A percentile compares a stretch with the other conserved stretches of the same genome.
phyloP scores from a whole-genome alignment of 2,888 invertebrate genomes.

The Papilio elwesi region DNA sequence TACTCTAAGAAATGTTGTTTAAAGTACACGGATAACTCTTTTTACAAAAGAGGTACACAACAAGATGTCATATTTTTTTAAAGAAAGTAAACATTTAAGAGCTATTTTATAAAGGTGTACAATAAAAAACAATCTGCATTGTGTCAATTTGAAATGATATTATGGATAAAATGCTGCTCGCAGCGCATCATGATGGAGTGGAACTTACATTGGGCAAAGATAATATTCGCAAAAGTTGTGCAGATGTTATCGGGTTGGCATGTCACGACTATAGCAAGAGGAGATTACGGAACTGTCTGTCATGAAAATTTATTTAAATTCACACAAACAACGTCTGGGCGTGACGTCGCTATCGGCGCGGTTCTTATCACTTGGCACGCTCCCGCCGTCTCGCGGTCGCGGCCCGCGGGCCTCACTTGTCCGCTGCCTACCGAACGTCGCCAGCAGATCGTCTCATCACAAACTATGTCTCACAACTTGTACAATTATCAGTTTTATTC shows the following conservation, averaged over 20 bases:
- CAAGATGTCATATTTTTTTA: too few relatives aligned
- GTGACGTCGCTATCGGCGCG: conserved; percentile 84
- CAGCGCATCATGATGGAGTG: conserved; percentile 14
- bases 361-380: conserved; percentile 84
- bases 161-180: conserved; percentile 7
- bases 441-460: conserved; percentile 53
- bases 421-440: conserved; percentile 48
- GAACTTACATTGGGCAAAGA: conserved; percentile 33
- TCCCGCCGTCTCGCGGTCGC: conserved; percentile 77
- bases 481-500: conserved; percentile 18
- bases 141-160: neutral
- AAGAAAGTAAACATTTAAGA: too few relatives aligned
- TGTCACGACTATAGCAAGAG: conserved; percentile 76
- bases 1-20: too few relatives aligned
- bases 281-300: conserved; percentile 84
- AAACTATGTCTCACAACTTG: conserved; percentile 63
- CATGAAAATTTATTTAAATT: conserved; percentile 85
- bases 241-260: conserved; percentile 68
- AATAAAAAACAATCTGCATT: neutral
- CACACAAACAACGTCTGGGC: conserved; percentile 84
- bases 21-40: too few relatives aligned
- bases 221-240: conserved; percentile 45
- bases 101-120: too few relatives aligned
- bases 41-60: too few relatives aligned
- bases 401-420: conserved; percentile 68